Conservation (phyloP, 2,888 invertebrate species). For the Sminthurinus aureus region DNA sequence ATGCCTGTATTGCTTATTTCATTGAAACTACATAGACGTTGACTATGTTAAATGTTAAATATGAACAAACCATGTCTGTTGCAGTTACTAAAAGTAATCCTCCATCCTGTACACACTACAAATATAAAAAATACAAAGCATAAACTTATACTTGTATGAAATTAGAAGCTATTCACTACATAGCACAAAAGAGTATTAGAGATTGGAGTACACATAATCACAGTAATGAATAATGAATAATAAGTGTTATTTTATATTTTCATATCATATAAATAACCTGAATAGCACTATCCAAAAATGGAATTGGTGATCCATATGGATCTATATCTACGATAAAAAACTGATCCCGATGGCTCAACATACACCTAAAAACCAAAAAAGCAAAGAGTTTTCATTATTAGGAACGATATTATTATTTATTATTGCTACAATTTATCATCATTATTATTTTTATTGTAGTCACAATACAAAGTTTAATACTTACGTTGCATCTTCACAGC, state of each 20-base stretch:
- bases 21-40: no score
- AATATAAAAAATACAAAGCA: no score
- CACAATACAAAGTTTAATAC: constrained; percentile 58
- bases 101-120: constrained; percentile 75
- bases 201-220: background rate
- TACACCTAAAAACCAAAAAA: constrained; percentile 69
- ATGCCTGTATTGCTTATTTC: no score
- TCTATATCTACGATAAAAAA: constrained; percentile 85
- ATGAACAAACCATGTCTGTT: constrained; percentile 90
- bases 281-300: constrained; percentile 89
- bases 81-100: constrained; percentile 94
- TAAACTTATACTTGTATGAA: no score
- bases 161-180: no score
- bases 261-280: constrained; percentile 60
- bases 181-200: background rate
- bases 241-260: background rate
- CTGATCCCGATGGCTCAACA: constrained; percentile 76
- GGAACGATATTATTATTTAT: background rate
- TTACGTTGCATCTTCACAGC: constrained; percentile 89
- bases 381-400: constrained; percentile 14
- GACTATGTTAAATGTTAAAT: background rate
- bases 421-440: background rate
- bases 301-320: constrained; percentile 95
- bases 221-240: background rate
- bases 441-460: background rate